Evolutionary conservation across 2,888 invertebrate species (phyloP).

Genomic region (Orchesellides sinensis): DNA sequence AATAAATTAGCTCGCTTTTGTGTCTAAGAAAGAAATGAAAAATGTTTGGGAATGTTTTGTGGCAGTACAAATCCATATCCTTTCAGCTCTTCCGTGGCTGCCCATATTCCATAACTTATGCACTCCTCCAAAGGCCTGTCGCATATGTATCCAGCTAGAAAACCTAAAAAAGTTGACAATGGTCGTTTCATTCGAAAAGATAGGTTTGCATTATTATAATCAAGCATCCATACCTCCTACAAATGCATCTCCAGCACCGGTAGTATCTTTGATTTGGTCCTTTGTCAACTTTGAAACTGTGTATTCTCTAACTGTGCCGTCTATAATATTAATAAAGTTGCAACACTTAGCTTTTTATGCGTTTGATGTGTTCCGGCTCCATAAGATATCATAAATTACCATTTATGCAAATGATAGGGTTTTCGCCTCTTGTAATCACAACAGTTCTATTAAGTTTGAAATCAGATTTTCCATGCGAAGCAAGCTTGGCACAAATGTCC

Average conservation of each 20-base stretch:
- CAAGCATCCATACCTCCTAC: slow-evolving; percentile 84
- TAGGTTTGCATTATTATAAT: background rate
- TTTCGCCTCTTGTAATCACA: slow-evolving; percentile 37
- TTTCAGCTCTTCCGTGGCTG: slow-evolving; percentile 83
- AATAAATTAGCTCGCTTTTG: too few species aligned
- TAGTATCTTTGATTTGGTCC: slow-evolving; percentile 94
- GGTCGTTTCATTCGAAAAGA: background rate
- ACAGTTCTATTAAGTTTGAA: background rate
- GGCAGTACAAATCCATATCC: slow-evolving; percentile 33
- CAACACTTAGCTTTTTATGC: too few species aligned
- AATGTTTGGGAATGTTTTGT: background rate
- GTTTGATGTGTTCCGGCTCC: too few species aligned
- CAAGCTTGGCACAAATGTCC: too few species aligned
- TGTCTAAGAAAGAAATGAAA: too few species aligned
- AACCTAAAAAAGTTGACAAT: slow-evolving; percentile 80
- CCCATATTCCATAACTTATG: slow-evolving; percentile 91
- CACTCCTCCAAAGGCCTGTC: slow-evolving; percentile 85
- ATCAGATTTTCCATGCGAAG: slow-evolving; percentile 81
- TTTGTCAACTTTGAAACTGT: slow-evolving; percentile 78
- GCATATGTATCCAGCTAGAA: slow-evolving; percentile 89
- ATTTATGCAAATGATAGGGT: slow-evolving; percentile 13
- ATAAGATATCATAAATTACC: slow-evolving; percentile 78
- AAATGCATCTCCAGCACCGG: slow-evolving; percentile 99
- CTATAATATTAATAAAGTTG: background rate
- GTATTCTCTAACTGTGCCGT: background rate